Base-by-base conservation (phyloP, 2,888 invertebrate genomes). In the Nezara viridula region DNA sequence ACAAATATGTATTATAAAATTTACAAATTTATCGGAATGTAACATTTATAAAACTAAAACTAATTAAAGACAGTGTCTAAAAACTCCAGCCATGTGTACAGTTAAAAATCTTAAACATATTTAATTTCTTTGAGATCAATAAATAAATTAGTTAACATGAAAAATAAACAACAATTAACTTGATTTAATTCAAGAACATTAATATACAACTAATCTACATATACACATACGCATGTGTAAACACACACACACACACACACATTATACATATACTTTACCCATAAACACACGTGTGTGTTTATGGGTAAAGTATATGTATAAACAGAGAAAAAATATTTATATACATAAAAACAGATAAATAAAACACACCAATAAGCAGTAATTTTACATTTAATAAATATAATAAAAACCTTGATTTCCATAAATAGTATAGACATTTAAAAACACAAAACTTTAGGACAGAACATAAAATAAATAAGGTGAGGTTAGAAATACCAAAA, bases 21-120 rank as follows among this genome's bases (percentile, higher is more conserved):
- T 81, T 81, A 44, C 12, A 44, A n/a, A 81, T 44, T 44, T 24
- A 44, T 81, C 44, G 81, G 81, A 81, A 81, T 81, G 81, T 81
- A 81, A 81, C 81, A 40, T 81, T 81, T 81, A 81, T 10, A 81
- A 40, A 81, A 81, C 81, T 81, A 81, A 81, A 81, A 81, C 44
- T 44, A 81, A 81, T 81, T 81, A 81, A 81, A 44, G 81, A n/a
- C 12, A n/a, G 44, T 81, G 44, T 44, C 40, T 44, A 81, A 40
- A 81, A 81, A 24, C 81, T 66, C 19, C 81, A 81, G 44, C 81
- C 81, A 81, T 24, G 40, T 77, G 19, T 81, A 44, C 44, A 81
- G 40, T 44, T 81, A 44, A 81, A 81, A 81, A 66, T 66, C 81
- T 44, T 44, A 81, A n/a, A 81, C 44, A 44, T 44, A 73, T 81